A percentile compares a stretch with the other conserved stretches of the same genome.
Conservation (phyloP, 2,888 invertebrate genomes). For the Eupithecia centaureata region DNA sequence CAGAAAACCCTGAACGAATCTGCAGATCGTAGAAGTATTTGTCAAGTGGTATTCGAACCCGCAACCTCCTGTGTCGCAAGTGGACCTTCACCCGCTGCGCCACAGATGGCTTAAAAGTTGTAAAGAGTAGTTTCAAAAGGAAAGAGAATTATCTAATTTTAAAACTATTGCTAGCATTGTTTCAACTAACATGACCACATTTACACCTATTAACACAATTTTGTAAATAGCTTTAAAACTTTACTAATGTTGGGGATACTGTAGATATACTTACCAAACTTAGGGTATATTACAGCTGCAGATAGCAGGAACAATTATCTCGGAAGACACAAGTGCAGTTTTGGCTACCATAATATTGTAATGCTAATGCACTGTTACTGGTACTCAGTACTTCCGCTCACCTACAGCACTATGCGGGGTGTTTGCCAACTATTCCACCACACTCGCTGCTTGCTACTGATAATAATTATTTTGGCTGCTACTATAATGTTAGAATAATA, state of each 20-base stretch:
- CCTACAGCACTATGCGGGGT: constrained; percentile 28
- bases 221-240: not conserved
- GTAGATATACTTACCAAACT: not conserved
- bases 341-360: constrained; percentile 26
- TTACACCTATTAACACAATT: not conserved
- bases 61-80: no score
- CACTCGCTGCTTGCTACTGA: constrained; percentile 20
- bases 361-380: constrained; percentile 30
- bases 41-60: no score
- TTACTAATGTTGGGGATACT: not conserved
- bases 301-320: constrained; percentile 10
- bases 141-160: not conserved
- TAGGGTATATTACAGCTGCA: constrained; percentile 7
- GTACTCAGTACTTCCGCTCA: constrained; percentile 14
- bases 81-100: no score
- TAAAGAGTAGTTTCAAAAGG: not conserved
- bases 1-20: no score
- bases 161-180: not conserved
- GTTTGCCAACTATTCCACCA: constrained; percentile 33
- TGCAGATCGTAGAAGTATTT: no score
- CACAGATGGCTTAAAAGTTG: not conserved
- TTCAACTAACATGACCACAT: not conserved
- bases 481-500: constrained; percentile 15
- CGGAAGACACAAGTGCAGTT: constrained; percentile 20
- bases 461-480: constrained; percentile 31